Conservation (phyloP, 2,797 vertebrate genomes). For the Pristis pectinata region DNA sequence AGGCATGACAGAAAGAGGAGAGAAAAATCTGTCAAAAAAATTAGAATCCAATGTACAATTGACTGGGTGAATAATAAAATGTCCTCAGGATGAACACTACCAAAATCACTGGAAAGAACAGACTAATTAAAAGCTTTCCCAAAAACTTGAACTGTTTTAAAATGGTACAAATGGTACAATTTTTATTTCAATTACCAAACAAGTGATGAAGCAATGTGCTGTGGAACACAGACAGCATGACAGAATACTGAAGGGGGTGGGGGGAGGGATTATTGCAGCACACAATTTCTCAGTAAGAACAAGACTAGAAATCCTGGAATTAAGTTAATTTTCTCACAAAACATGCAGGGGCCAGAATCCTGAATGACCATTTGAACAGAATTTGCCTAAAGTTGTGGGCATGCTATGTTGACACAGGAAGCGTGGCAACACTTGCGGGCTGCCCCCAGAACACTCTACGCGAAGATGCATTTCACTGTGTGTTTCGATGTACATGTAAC, state of each 20-base stretch:
- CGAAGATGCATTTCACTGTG: too few relatives aligned
- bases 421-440: too few relatives aligned
- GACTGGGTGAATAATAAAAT: not conserved
- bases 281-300: too few relatives aligned
- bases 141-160: not conserved
- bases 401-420: too few relatives aligned
- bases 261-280: too few relatives aligned
- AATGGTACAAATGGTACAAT: not conserved
- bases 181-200: not conserved
- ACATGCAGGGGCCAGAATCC: not conserved
- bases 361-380: not conserved
- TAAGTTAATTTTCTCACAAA: not conserved
- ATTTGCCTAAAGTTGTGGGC: too few relatives aligned
- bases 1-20: not conserved
- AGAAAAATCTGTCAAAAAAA: not conserved
- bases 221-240: too few relatives aligned
- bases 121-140: not conserved
- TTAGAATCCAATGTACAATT: not conserved
- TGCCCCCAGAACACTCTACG: too few relatives aligned
- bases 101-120: not conserved
- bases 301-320: too few relatives aligned
- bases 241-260: too few relatives aligned
- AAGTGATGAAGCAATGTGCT: too few relatives aligned
- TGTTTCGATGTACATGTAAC: too few relatives aligned
- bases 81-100: not conserved